Evolutionary conservation across 2,888 invertebrate genomes (phyloP).

Genomic region (Megastigmus dorsalis): DNA sequence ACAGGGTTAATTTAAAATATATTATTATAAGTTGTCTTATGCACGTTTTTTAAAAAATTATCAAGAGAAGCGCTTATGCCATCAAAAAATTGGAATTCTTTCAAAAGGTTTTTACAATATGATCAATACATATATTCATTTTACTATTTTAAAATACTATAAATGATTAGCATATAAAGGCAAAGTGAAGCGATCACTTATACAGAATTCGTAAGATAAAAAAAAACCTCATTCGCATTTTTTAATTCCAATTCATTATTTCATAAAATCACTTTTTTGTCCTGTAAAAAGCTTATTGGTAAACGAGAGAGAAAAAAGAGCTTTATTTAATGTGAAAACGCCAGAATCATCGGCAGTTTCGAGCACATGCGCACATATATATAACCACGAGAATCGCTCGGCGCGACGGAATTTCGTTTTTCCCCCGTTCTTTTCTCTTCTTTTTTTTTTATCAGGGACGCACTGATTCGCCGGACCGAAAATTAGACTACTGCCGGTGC

Average conservation of each 20-base stretch:
- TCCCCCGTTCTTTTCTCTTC: too few species aligned
- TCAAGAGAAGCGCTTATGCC: too few species aligned
- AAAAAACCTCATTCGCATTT: not conserved
- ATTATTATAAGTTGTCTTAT: too few species aligned
- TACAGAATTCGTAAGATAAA: too few species aligned
- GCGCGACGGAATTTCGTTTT: slow-evolving; percentile 21
- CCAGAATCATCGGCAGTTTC: not conserved
- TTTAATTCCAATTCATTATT: not conserved
- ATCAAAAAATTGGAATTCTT: too few species aligned
- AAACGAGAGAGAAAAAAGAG: not conserved
- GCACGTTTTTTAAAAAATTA: too few species aligned
- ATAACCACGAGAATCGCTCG: not conserved
- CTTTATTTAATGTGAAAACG: not conserved
- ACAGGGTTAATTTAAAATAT: too few species aligned
- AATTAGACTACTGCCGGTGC: slow-evolving; percentile 42
- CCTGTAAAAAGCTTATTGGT: not conserved
- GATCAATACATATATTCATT: too few species aligned
- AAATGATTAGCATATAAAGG: not conserved
- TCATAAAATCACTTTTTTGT: not conserved
- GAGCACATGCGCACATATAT: too few species aligned
- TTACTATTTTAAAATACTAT: not conserved
- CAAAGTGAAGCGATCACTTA: too few species aligned
- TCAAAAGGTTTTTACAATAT: too few species aligned
- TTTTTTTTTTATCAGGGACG: not conserved
- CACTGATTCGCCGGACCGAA: not conserved